These are phyloP conservation scores for Protophormia terraenovae DNA, from an alignment of 2,888 invertebrate genomes.

Conservation along the genomic window DNA sequence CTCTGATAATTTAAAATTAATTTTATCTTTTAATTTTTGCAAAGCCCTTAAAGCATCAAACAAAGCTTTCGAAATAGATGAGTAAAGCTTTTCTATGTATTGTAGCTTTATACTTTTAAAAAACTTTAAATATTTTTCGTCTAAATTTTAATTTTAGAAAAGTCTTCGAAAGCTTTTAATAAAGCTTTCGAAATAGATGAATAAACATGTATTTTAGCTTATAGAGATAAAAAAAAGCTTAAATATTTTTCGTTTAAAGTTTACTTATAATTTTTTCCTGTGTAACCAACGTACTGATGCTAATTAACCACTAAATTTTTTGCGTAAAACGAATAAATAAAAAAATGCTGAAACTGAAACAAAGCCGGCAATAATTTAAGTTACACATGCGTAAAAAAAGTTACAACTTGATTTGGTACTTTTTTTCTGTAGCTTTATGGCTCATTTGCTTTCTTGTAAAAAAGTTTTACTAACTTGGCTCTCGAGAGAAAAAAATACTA, in stretches of 20 bases:
- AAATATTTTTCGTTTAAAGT: neutral
- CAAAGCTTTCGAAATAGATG: no score
- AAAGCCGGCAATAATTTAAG: slow-evolving; percentile 13
- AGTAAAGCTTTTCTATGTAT: no score
- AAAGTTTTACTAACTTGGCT: slow-evolving; percentile 2
- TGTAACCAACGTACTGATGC: neutral
- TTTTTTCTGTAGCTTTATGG: slow-evolving; percentile 43
- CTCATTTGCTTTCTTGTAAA: slow-evolving; percentile 50
- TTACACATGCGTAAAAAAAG: slow-evolving; percentile 15
- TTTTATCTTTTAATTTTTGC: no score
- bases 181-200: no score
- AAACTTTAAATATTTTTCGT: no score
- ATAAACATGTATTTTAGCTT: no score
- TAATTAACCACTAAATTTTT: slow-evolving; percentile 11
- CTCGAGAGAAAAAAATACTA: neutral
- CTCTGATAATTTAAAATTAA: no score
- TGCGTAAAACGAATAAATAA: slow-evolving; percentile 15
- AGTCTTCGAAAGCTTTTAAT: neutral
- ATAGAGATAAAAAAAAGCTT: no score
- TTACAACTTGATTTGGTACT: slow-evolving; percentile 62
- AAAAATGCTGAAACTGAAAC: slow-evolving; percentile 6
- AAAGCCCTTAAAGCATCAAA: no score
- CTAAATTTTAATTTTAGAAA: no score
- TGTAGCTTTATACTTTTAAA: no score
- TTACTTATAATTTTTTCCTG: neutral